A percentile compares a stretch with the other conserved stretches of the same genome.
phyloP scores from a whole-genome alignment of 2,797 vertebrate species.

The Eutrigla gurnardus region DNA sequence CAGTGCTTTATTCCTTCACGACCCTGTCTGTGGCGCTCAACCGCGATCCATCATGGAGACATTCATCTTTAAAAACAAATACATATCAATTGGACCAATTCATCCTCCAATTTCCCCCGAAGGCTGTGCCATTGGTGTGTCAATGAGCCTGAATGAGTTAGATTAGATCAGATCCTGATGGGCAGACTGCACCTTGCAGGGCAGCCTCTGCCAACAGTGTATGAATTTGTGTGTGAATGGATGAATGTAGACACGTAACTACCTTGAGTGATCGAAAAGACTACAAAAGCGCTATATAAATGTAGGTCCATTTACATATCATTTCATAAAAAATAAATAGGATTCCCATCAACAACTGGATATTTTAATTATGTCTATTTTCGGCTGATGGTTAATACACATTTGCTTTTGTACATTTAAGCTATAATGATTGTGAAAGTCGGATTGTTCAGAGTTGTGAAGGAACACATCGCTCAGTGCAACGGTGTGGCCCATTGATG shows the following conservation, averaged over 20 bases:
- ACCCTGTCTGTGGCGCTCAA: neutral
- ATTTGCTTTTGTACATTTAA: neutral
- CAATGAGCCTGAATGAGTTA: too few species aligned
- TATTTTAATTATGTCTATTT: neutral
- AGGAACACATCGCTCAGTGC: neutral
- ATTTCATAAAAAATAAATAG: too few species aligned
- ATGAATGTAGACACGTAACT: too few species aligned
- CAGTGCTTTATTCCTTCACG: neutral
- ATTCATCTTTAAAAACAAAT: neutral
- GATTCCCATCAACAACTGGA: neutral
- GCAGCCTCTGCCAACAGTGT: too few species aligned
- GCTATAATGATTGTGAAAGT: neutral
- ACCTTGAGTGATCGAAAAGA: too few species aligned
- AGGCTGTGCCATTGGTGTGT: too few species aligned
- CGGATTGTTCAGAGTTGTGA: neutral
- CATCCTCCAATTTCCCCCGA: too few species aligned
- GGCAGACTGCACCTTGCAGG: too few species aligned
- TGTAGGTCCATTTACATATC: too few species aligned
- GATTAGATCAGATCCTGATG: too few species aligned
- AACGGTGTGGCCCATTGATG: neutral
- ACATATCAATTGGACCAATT: neutral
- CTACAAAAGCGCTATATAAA: too few species aligned
- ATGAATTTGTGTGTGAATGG: too few species aligned
- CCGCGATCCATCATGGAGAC: neutral
- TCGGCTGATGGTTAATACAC: neutral